Evolutionary conservation across 2,888 invertebrate genomes (phyloP).

Genomic region (Cordilura impudica): DNA sequence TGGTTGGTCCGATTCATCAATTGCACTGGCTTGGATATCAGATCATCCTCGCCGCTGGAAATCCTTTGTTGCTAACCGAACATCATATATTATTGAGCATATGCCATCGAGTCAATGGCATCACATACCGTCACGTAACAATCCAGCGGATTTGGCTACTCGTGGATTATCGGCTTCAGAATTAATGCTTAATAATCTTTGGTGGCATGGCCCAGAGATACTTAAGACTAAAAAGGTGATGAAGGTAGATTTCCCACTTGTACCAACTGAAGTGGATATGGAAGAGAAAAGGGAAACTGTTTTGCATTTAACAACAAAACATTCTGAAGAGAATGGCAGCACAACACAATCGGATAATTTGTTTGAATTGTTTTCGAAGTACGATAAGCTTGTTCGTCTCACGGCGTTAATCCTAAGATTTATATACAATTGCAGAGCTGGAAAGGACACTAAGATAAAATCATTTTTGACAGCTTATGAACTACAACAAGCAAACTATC

Average conservation of each 20-base stretch:
- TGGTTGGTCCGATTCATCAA: slow-evolving; percentile 40
- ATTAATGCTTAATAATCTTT: slow-evolving; percentile 19
- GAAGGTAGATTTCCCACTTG: neutral
- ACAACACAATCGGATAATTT: slow-evolving; percentile 15
- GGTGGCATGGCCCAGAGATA: slow-evolving; percentile 44
- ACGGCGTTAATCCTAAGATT: slow-evolving; percentile 47
- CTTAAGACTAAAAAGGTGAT: neutral
- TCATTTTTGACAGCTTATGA: slow-evolving; percentile 23
- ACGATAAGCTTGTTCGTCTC: slow-evolving; percentile 23
- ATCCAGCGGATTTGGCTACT: slow-evolving; percentile 31
- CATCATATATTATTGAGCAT: slow-evolving; percentile 35
- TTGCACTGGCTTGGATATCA: slow-evolving; percentile 28
- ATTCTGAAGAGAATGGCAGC: too few relatives aligned
- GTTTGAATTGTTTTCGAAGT: slow-evolving; percentile 33
- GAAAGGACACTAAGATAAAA: neutral
- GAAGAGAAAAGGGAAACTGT: slow-evolving; percentile 28
- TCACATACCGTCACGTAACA: slow-evolving; percentile 23
- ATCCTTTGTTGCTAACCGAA: slow-evolving; percentile 28
- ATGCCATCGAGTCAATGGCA: slow-evolving; percentile 18
- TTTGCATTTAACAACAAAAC: neutral
- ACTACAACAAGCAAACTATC: slow-evolving; percentile 21
- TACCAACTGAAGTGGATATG: neutral
- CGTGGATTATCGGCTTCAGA: neutral
- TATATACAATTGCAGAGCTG: slow-evolving; percentile 14
- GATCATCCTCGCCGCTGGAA: slow-evolving; percentile 34